A percentile compares a stretch with the other conserved stretches of the same genome.
Evolutionary conservation across 2,888 invertebrate species (phyloP).

Genomic region (Stenolophus ochropezus): DNA sequence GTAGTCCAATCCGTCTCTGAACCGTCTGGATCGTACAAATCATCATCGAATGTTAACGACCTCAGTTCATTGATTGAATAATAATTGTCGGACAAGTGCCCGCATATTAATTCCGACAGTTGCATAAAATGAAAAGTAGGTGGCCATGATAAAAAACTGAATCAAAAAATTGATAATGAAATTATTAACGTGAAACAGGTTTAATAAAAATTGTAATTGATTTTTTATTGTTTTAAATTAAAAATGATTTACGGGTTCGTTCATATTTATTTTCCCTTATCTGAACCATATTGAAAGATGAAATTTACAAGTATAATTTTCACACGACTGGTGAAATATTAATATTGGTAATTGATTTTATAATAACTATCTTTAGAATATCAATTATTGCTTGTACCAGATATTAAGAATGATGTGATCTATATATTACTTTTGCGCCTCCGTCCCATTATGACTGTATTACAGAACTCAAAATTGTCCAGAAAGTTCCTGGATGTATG

Average conservation of each 20-base stretch:
- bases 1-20: not conserved
- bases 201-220: not conserved
- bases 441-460: too few relatives aligned
- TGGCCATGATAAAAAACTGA: not conserved
- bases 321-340: not conserved
- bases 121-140: slow-evolving; percentile 2
- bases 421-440: too few relatives aligned
- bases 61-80: slow-evolving; percentile 40
- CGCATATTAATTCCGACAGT: slow-evolving; percentile 12
- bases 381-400: too few relatives aligned
- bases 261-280: not conserved
- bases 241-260: not conserved
- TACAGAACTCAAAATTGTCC: too few relatives aligned
- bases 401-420: too few relatives aligned
- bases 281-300: not conserved
- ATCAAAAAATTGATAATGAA: not conserved
- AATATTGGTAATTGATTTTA: not conserved
- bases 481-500: too few relatives aligned
- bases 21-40: slow-evolving; percentile 3
- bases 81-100: slow-evolving; percentile 12
- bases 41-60: slow-evolving; percentile 18
- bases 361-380: too few relatives aligned
- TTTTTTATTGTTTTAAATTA: not conserved
- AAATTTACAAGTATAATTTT: not conserved
- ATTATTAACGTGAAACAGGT: not conserved